A percentile compares a stretch with the other conserved stretches of the same genome.
Evolutionary conservation across 2,113 vertebrate genomes (phyloP).

Genomic region (Trachemys scripta): DNA sequence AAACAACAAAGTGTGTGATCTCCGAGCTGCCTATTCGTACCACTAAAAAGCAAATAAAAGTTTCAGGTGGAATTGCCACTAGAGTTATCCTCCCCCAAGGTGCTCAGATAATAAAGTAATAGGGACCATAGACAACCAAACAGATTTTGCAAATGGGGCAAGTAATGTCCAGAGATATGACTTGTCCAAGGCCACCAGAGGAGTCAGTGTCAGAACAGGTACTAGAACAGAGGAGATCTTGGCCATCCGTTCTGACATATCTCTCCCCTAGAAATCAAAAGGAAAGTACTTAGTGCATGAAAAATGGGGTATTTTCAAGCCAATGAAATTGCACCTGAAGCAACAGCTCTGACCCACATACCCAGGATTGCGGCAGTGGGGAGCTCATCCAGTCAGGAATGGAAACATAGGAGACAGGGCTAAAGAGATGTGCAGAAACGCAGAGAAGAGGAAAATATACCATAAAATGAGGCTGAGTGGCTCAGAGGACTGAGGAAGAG

Average conservation of each 20-base stretch:
- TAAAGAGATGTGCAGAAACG: accelerated
- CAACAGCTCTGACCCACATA: not conserved
- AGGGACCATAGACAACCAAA: not conserved
- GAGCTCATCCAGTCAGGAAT: not conserved
- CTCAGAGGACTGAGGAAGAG: not conserved
- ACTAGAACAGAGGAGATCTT: not conserved
- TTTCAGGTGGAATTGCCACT: not conserved
- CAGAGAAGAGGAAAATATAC: not conserved
- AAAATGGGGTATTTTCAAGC: not conserved
- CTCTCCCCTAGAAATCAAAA: not conserved
- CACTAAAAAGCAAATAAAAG: not conserved
- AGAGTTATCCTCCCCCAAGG: not conserved
- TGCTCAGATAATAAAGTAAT: not conserved
- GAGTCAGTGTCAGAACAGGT: not conserved
- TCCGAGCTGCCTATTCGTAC: not conserved
- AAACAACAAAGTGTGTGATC: not conserved
- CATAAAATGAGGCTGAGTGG: not conserved
- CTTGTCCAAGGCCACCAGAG: not conserved
- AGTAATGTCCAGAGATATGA: not conserved
- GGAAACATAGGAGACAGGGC: not conserved
- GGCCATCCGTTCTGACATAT: not conserved
- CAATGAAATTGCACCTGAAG: not conserved
- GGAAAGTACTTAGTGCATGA: not conserved
- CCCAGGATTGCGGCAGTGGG: not conserved
- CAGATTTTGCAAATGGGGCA: not conserved